Conservation (phyloP, 2,113 vertebrate species). For the Tinamus guttatus region DNA sequence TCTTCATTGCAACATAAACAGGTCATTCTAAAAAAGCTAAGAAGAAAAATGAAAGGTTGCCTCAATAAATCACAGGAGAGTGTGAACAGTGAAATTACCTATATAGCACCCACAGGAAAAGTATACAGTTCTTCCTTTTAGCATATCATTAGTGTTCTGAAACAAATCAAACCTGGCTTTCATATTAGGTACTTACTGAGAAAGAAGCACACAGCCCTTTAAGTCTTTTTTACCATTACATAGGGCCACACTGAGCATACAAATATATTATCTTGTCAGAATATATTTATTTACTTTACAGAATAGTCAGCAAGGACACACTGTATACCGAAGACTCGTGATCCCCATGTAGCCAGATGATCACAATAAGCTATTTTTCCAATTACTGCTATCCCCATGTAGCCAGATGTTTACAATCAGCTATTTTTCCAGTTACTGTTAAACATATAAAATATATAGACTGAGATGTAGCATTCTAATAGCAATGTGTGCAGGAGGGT, state of each 20-base stretch:
- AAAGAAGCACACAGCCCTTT: neutral
- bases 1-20: neutral
- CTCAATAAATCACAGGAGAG: neutral
- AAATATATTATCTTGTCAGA: neutral
- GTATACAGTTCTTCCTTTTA: neutral
- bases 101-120: neutral
- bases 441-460: neutral
- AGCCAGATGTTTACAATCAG: neutral
- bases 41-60: neutral
- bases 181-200: neutral
- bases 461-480: neutral
- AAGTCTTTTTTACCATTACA: neutral
- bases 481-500: neutral
- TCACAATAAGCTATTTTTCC: accelerated
- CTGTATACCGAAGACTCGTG: no score
- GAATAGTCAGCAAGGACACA: neutral
- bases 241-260: neutral
- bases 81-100: neutral
- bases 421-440: neutral
- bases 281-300: neutral
- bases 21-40: neutral
- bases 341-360: neutral
- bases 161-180: neutral
- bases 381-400: neutral
- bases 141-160: neutral